Evolutionary conservation across 2,888 invertebrate genomes (phyloP).

Genomic region (Tuberolachnus salignus): DNA sequence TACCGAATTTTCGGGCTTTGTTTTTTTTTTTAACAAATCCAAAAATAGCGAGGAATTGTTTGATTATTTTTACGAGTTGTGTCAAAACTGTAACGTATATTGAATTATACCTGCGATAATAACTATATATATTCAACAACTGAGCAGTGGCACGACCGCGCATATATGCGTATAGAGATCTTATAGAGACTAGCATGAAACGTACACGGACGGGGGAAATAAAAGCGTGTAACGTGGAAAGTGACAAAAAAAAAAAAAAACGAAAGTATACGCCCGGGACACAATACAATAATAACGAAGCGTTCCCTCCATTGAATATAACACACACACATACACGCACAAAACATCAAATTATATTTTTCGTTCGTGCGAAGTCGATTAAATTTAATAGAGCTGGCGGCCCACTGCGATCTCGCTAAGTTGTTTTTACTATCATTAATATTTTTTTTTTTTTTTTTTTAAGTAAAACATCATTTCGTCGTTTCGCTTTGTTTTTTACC

Average conservation of each 20-base stretch:
- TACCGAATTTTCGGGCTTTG: no score
- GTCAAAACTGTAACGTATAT: no score
- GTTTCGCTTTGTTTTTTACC: slow-evolving; percentile 19
- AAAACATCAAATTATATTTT: slow-evolving; percentile 7
- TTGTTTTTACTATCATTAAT: background rate
- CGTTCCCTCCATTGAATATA: background rate
- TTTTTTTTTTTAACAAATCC: no score
- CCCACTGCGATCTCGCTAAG: slow-evolving; percentile 15
- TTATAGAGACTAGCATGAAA: background rate
- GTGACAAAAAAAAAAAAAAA: slow-evolving; percentile 39
- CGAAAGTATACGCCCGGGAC: slow-evolving; percentile 27
- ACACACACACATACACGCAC: background rate
- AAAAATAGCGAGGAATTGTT: no score
- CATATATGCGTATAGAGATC: no score
- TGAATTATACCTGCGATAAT: no score
- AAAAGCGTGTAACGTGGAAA: slow-evolving; percentile 19
- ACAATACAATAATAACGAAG: slow-evolving; percentile 4
- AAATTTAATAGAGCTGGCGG: slow-evolving; percentile 2
- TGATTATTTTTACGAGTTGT: no score
- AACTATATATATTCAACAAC: no score
- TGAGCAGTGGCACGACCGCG: no score
- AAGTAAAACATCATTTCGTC: background rate
- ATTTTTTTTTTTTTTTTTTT: background rate
- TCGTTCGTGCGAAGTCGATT: slow-evolving; percentile 8
- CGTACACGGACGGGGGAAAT: background rate